A percentile compares a stretch with the other conserved stretches of the same genome.
Conservation (phyloP, 2,797 vertebrate genomes). For the Hipposideros larvatus region DNA sequence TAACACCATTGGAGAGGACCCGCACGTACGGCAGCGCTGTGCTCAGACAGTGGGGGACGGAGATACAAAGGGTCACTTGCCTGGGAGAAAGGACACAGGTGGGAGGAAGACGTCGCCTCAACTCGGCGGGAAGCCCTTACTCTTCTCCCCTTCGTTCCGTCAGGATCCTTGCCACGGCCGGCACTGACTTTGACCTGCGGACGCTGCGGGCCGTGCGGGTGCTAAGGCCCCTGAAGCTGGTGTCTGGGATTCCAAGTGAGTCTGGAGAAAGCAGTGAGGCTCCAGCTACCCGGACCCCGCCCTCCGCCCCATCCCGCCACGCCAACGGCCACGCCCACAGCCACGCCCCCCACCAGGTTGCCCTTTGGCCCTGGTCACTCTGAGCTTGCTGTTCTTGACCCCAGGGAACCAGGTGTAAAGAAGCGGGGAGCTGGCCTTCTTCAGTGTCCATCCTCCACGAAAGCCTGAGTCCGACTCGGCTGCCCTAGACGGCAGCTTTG, state of each 20-base stretch:
- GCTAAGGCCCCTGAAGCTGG: conserved; percentile 96
- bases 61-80: background rate
- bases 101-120: background rate
- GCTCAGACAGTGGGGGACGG: background rate
- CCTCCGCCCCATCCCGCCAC: fast-evolving
- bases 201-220: conserved; percentile 96
- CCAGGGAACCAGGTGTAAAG: background rate
- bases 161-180: conserved; percentile 96
- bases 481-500: background rate
- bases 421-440: background rate
- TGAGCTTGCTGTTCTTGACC: background rate
- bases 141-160: background rate
- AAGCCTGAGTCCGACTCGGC: background rate
- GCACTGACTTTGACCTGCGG: conserved; percentile 96
- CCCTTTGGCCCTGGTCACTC: background rate
- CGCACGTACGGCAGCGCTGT: background rate
- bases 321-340: background rate
- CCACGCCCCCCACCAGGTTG: background rate
- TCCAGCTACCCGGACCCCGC: fast-evolving
- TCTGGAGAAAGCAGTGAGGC: conserved; percentile 54
- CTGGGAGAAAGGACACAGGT: background rate
- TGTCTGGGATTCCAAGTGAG: conserved; percentile 99
- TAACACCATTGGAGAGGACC: no score
- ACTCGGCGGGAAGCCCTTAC: background rate
- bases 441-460: no score